Conservation (phyloP, 2,797 vertebrate genomes). For the Rhynchonycteris naso region DNA sequence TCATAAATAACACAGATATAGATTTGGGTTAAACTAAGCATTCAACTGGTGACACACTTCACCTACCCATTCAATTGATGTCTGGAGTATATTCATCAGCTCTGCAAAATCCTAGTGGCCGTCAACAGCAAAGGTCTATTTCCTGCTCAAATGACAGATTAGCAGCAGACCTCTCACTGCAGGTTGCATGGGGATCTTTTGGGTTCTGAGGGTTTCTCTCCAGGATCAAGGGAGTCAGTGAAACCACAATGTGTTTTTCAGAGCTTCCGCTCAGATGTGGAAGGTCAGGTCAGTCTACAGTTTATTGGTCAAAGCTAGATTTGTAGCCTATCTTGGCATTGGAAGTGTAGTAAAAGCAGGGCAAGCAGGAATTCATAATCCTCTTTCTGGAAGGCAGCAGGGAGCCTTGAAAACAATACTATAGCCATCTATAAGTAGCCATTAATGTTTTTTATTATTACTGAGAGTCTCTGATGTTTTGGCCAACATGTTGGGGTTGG, state of each 20-base stretch:
- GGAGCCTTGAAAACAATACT: neutral
- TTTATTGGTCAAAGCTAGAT: constrained; percentile 28
- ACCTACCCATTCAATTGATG: neutral
- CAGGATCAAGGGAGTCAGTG: neutral
- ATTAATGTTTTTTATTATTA: neutral
- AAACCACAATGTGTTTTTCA: neutral
- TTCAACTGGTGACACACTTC: neutral
- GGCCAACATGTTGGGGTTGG: neutral
- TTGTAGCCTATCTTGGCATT: neutral
- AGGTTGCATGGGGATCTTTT: neutral
- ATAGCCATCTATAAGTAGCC: neutral
- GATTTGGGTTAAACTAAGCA: neutral
- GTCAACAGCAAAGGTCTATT: neutral
- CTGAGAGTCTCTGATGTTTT: neutral
- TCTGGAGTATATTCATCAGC: neutral
- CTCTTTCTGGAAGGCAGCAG: neutral
- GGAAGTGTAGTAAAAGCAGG: neutral
- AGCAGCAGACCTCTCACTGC: neutral
- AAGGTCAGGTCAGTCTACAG: neutral
- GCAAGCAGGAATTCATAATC: neutral
- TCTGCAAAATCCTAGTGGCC: neutral
- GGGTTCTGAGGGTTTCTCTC: neutral
- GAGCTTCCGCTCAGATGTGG: neutral
- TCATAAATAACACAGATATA: neutral
- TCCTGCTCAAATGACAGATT: neutral